Percentiles rank a stretch among this genome's conserved stretches.
Conservation (phyloP, 2,113 vertebrate genomes). For the Apaloderma vittatum region DNA sequence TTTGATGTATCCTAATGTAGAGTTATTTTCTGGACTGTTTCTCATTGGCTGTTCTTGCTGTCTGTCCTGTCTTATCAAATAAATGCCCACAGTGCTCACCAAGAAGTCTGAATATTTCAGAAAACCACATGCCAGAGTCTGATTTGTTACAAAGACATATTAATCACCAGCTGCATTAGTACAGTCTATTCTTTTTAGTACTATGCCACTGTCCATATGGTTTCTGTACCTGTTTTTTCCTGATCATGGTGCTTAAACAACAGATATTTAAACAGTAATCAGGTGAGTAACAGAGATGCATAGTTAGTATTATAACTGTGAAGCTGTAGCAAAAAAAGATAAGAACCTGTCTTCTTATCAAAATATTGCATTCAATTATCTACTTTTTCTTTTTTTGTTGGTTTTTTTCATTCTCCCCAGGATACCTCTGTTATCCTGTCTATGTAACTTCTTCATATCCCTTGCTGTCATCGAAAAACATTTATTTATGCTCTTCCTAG, state of each 20-base stretch:
- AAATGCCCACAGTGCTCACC: not conserved
- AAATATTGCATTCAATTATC: rapidly evolving
- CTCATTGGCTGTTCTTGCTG: not conserved
- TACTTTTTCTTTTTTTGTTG: not conserved
- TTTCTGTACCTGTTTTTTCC: constrained; percentile 35
- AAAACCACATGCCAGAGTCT: constrained; percentile 38
- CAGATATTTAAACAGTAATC: not conserved
- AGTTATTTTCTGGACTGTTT: not conserved
- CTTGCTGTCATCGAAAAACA: not conserved
- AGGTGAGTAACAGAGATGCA: not conserved
- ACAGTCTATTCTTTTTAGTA: constrained; percentile 19
- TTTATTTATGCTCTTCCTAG: not conserved
- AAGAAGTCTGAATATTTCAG: not conserved
- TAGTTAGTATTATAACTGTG: not conserved
- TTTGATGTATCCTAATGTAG: not conserved
- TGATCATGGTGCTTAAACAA: not conserved
- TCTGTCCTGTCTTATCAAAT: constrained; percentile 9
- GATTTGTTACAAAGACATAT: constrained; percentile 51
- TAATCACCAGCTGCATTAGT: constrained; percentile 26
- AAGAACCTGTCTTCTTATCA: not conserved
- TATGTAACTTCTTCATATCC: rapidly evolving
- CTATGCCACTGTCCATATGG: constrained; percentile 34
- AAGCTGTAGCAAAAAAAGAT: not conserved
- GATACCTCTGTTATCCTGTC: not conserved
- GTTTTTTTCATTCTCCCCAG: not conserved